Conservation (phyloP, 1,140 invertebrate genomes). For the Teleogryllus occipitalis region DNA sequence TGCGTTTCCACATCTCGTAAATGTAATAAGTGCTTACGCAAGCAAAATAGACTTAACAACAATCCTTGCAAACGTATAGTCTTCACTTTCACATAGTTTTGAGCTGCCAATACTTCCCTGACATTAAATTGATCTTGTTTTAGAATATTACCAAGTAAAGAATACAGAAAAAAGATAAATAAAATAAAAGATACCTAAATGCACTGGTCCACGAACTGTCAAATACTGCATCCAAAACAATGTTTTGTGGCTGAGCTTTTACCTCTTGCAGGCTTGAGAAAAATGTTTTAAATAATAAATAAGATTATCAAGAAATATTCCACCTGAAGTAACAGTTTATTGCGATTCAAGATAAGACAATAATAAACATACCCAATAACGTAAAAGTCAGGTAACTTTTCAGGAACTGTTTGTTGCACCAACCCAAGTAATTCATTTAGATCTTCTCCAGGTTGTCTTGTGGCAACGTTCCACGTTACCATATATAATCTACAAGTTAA, state of each 20-base stretch:
- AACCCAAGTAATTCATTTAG: constrained; percentile 60
- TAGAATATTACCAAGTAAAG: too few species aligned
- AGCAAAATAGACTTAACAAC: constrained; percentile 63
- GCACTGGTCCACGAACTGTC: constrained; percentile 76
- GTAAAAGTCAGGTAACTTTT: constrained; percentile 70
- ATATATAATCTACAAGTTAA: constrained; percentile 55
- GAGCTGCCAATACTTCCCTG: constrained; percentile 56
- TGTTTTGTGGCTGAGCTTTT: constrained; percentile 76
- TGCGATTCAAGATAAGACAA: not conserved
- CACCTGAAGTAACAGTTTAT: not conserved
- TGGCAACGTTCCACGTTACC: constrained; percentile 79
- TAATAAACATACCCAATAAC: constrained; percentile 55
- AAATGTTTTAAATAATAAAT: constrained; percentile 15
- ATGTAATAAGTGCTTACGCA: constrained; percentile 67
- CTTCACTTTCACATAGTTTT: constrained; percentile 69
- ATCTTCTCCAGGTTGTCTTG: constrained; percentile 58
- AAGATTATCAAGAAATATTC: not conserved
- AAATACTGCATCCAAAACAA: constrained; percentile 68
- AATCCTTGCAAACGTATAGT: constrained; percentile 71
- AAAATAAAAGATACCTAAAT: constrained; percentile 39
- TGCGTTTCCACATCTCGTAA: constrained; percentile 74
- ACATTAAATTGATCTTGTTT: too few species aligned
- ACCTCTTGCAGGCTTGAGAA: constrained; percentile 75
- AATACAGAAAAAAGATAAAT: not conserved
- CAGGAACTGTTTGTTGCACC: constrained; percentile 43